Evolutionary conservation across 2,888 invertebrate genomes (phyloP).

Genomic region (Clepsis dumicolana): DNA sequence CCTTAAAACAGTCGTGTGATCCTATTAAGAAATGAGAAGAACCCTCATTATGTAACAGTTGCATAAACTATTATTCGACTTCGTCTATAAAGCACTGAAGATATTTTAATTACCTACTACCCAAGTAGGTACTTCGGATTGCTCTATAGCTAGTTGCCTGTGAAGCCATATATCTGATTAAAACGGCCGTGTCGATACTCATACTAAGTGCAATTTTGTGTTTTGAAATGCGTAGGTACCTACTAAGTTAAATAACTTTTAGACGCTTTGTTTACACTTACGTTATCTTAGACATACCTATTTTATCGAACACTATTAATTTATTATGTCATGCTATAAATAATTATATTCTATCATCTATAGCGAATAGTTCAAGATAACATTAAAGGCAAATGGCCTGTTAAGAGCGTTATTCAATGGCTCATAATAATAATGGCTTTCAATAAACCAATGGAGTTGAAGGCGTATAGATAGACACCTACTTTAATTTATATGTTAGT

Average conservation of each 20-base stretch:
- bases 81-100: too few relatives aligned
- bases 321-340: constrained; percentile 18
- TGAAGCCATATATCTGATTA: too few relatives aligned
- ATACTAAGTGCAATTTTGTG: not conserved
- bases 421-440: constrained; percentile 14
- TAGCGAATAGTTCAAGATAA: constrained; percentile 28
- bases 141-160: too few relatives aligned
- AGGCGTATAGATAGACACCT: not conserved
- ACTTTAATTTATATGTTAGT: not conserved
- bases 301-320: constrained; percentile 13
- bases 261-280: not conserved
- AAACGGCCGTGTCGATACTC: too few relatives aligned
- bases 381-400: constrained; percentile 25
- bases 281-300: not conserved
- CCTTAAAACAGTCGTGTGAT: too few relatives aligned
- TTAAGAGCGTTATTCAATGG: constrained; percentile 25
- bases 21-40: too few relatives aligned
- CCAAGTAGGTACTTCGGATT: too few relatives aligned
- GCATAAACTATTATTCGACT: too few relatives aligned
- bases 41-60: too few relatives aligned
- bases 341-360: constrained; percentile 19
- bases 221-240: not conserved
- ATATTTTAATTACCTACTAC: too few relatives aligned
- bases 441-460: not conserved
- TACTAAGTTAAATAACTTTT: not conserved